Evolutionary conservation across 1,140 invertebrate species (phyloP), one percentile per base, ranked within the genome.

Genomic region (Frieseomelitta varia): DNA sequence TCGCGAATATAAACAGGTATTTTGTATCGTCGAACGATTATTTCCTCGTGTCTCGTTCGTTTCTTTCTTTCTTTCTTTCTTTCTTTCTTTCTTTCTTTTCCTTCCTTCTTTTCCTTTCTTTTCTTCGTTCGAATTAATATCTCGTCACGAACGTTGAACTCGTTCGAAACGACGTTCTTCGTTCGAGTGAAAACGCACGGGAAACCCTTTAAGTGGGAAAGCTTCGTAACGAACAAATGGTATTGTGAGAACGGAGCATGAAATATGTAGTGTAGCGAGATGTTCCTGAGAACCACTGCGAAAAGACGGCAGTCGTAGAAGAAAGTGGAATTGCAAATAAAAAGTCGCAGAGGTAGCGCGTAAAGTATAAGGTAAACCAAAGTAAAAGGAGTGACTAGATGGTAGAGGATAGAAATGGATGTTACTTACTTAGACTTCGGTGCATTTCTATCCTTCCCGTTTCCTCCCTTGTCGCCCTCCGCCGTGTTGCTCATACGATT

Each of bases 291-390:
- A 87, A 85, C 71, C 83, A 78, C 86, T 81, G 84, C 10, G 58
- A 51, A n/a, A 74, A 65, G 82, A 73, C 77, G 85, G 85, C 69
- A 79, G 79, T 85, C 85, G 81, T 80, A 87, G 76, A 87, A 84
- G 84, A 87, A 87, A 80, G 83, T 84, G 83, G 83, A 80, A 88
- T 90, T 89, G 86, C 87, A 86, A 91, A 92, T 91, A 90, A 91
- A 91, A 91, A 88, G 81, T 85, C 68, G 85, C 85, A 81, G 78
- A 86, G 81, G 87, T 90, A 89, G 87, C 91, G 86, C 89, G 90
- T 87, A 90, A 90, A 88, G 89, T 85, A 85, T 78, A 88, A 90
- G 86, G 89, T 90, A 87, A 89, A 90, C 86, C 85, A 91, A 90
- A 91, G 88, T 91, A 91, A 85, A 90, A 89, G 84, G 83, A 81